A percentile compares a stretch with the other conserved stretches of the same genome.
These are phyloP conservation scores for Cepaea nemoralis DNA, from an alignment of 1,140 invertebrate genomes.

Conservation along the genomic window DNA sequence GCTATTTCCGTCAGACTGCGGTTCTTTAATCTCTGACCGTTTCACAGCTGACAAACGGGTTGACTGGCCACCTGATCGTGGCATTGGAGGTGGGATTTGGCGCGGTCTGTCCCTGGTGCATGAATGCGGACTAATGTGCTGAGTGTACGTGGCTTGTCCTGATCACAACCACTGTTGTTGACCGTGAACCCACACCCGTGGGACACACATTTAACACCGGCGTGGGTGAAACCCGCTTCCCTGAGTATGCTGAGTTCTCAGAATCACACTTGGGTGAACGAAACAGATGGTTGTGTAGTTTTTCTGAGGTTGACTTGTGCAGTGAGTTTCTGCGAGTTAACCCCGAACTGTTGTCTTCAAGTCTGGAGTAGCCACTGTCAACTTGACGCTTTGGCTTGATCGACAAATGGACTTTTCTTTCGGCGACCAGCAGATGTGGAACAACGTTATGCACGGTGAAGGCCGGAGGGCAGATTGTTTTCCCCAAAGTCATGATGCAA, in stretches of 20 bases:
- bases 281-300: no score
- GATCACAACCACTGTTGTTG: no score
- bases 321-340: no score
- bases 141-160: no score
- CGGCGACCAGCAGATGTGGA: neutral
- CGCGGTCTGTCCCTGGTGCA: neutral
- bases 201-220: no score
- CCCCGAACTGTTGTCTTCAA: neutral
- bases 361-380: neutral
- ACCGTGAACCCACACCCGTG: no score
- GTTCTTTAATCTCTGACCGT: neutral
- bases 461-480: neutral
- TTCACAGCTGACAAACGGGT: neutral
- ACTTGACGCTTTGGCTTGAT: neutral
- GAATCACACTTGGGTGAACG: no score
- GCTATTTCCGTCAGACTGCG: neutral
- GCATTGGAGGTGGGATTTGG: neutral
- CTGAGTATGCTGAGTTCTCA: no score
- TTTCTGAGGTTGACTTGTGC: no score
- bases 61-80: neutral
- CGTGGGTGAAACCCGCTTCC: no score
- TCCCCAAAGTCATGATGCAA: neutral
- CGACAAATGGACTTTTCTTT: neutral
- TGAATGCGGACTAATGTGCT: no score
- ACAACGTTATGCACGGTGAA: neutral